Base-by-base conservation (phyloP, 2,797 vertebrate species). In the Sebastes nivosus region DNA sequence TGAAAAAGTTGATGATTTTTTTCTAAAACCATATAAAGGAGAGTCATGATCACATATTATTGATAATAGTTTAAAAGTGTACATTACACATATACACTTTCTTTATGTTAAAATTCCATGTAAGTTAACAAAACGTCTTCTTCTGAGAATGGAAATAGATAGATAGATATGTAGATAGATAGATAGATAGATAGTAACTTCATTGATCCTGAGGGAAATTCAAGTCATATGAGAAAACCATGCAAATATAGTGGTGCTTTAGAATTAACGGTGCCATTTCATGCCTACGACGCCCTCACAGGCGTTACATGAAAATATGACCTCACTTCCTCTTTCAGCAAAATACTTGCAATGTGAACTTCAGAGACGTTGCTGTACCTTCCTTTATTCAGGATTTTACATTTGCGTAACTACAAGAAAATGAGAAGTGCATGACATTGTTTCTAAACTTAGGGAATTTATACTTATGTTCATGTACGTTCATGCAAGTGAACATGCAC, bases 271-370 rank as follows among this genome's bases (percentile, higher is more conserved):
- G 50, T 29, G 34, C 59, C 22, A 11, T 63, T 63, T 69, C 6
- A 9, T 61, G 46, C 52, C 32, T 20, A 22, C n/a, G 46, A 34
- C 64, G 16, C 66, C 60, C 64, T 73, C 46, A 7, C 32, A 3
- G 13, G 5, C 8, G 4, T 54, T 30, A 29, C 32, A 50, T 52
- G 60, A 75, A 71, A 58, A 27, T 2, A 81, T 92, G 88, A 93
- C 79, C 68, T 91, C 78, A 92, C 64, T 92, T 92, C 90, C 80
- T 79, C 72, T 87, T 87, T 88, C 3, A 11, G 20, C 18, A 24
- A 77, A 81, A 71, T 4, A 30, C 12, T 57, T 77, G 12, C n/a
- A 24, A 38, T 63, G 8, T 38, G 10, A 66, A 20, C 13, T 63
- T 63, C 3, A 80, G 30, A 58, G 11, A 73, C 4, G 5, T 13